Base-by-base conservation (phyloP, 1,140 invertebrate species). In the Bombus sylvicola region DNA sequence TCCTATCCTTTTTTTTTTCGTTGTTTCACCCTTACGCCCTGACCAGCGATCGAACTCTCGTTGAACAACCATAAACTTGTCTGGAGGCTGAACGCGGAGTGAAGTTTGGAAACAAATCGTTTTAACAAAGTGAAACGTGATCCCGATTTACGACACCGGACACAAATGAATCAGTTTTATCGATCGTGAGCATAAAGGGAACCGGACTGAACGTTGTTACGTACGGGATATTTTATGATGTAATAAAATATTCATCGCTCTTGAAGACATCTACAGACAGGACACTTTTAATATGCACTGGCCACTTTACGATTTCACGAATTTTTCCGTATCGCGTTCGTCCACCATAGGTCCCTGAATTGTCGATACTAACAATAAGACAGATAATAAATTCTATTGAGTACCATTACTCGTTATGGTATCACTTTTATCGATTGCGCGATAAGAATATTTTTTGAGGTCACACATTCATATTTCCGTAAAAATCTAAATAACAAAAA, bases 91-190 rank as follows among this genome's bases (percentile, higher is more conserved):
- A 3, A 18, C 8, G 37, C 22, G 53, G 47, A 57, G 39, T 13
- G 43, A 78, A 34, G 47, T 84, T 81, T 43, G 37, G 66, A 13
- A 37, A 53, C 47, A 79, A 62, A 72, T 22, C 76, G 66, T 47
- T 84, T 71, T 25, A 37, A 72, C 28, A 69, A 34, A 34, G 34
- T 68, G 13, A 66, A 78, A 69, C 37, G 22, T 25, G 28, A 57
- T 66, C 15, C 25, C 39, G 75, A 78, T 69, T 84, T 84, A 84
- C 75, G 64, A 25, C 57, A 28, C 12, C 37, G 31, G 5, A 9
- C 37, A 22, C 22, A 69, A 78, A 84, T 59, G 64, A 78, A 84
- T 84, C 82, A 78, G 47, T 71, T n/a, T 59, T 59, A 84, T 71
- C 76, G 75, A 79, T 84, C 37, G n/a, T 0, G 39, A 59, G 31